Evolutionary conservation across 2,797 vertebrate genomes (phyloP), one percentile per base, ranked within the genome.

Genomic region (Graptemys geographica): DNA sequence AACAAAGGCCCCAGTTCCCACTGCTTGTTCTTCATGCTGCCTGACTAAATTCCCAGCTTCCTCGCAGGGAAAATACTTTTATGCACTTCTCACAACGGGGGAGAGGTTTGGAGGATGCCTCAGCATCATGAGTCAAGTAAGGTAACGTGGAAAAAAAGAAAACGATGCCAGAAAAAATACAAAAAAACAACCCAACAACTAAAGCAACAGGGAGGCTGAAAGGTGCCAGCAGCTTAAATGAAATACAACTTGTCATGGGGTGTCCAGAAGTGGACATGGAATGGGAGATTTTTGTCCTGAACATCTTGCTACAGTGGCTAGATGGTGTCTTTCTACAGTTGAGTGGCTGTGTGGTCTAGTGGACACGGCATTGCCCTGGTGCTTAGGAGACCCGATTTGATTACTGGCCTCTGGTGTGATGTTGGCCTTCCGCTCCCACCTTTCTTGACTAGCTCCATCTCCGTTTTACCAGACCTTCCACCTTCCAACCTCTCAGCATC

Each of bases 31-130:
- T 72, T 79, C 7, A 81, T 15, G n/a, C 53, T 87, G 83, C 90
- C 59, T 82, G 72, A 83, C 57, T 78, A 94, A 13, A 2, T 96
- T 89, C 87, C 86, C 87, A 86, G 11, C 27, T 96, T 91, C 92
- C 69, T 93, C 87, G 94, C 31, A 84, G 81, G 81, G 84, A 82
- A 96, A 93, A 95, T 44, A 0, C 82, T 89, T 94, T 92, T 92
- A 89, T 49, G 74, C 76, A 51, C 56, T 52, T 21, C 55, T 94
- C 79, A 79, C 41, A 18, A 84, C 94, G 86, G 49, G 86, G 79
- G 13, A 94, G 56, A 93, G 44, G 28, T 85, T 93, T 96, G 83
- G 81, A 96, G 69, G 37, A 23, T 86, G 79, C 25, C 16, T 95
- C 49, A 69, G 59, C 59, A 47, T 76, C 85, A 49, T 53, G 79